phyloP scores from a whole-genome alignment of 2,797 vertebrate species.

The Schizopygopsis pylzovi region DNA sequence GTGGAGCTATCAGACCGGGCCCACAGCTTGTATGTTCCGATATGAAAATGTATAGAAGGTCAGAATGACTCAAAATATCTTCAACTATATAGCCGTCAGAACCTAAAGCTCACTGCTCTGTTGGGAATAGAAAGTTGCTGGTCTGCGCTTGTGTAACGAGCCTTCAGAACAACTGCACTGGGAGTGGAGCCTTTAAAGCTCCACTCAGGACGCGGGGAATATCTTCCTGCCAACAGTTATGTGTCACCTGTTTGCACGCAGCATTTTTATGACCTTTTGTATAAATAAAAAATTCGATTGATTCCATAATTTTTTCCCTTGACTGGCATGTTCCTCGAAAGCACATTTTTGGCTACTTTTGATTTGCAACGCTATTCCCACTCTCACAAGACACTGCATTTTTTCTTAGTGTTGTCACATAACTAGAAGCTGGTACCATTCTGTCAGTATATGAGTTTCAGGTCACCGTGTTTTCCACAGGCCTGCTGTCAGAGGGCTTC shows the following conservation, averaged over 20 bases:
- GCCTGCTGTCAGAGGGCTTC: conserved; percentile 1
- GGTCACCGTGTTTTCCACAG: conserved; percentile 8
- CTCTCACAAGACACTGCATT: conserved; percentile 29
- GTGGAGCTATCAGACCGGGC: conserved; percentile 19
- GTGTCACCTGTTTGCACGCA: conserved; percentile 15
- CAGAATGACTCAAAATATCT: conserved; percentile 1
- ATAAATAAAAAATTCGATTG: neutral
- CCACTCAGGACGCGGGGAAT: conserved; percentile 33
- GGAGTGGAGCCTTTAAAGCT: conserved; percentile 32
- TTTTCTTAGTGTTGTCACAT: conserved; percentile 39
- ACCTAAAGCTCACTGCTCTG: conserved; percentile 12
- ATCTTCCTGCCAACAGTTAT: neutral
- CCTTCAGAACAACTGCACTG: conserved; percentile 47
- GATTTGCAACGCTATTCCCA: conserved; percentile 17
- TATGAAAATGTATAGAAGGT: neutral
- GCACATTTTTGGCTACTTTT: neutral
- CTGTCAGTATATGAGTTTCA: conserved; percentile 32
- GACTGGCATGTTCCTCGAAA: conserved; percentile 12
- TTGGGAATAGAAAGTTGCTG: conserved; percentile 44
- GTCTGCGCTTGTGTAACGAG: conserved; percentile 42
- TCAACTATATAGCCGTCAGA: neutral
- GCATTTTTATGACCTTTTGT: neutral
- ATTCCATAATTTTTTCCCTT: neutral
- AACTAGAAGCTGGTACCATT: conserved; percentile 31
- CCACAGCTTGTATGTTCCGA: conserved; percentile 6